These are phyloP conservation scores for Pampus argenteus DNA, from an alignment of 2,797 vertebrate species.

Conservation along the genomic window DNA sequence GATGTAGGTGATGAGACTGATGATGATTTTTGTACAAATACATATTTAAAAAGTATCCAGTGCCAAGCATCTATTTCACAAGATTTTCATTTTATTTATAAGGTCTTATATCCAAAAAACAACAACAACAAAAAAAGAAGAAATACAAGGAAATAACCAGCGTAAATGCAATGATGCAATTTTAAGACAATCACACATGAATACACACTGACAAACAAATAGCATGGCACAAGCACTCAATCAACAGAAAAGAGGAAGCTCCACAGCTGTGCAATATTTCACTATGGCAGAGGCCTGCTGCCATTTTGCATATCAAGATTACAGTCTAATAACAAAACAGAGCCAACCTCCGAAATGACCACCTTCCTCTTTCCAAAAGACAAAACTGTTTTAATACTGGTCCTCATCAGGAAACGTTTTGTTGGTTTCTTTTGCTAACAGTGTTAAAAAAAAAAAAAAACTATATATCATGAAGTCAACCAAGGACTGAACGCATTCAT, in stretches of 20 bases:
- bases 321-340: slow-evolving; percentile 37
- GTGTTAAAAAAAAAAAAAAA: not conserved
- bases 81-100: too few relatives aligned
- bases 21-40: not conserved
- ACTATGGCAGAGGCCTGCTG: slow-evolving; percentile 39
- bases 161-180: not conserved
- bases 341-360: slow-evolving; percentile 48
- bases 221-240: slow-evolving; percentile 27
- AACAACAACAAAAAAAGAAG: not conserved
- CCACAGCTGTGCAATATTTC: slow-evolving; percentile 79
- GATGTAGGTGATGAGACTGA: not conserved
- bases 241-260: slow-evolving; percentile 84
- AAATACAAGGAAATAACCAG: not conserved
- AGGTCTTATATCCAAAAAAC: not conserved
- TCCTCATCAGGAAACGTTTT: slow-evolving; percentile 2
- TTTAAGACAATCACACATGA: slow-evolving; percentile 42
- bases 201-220: slow-evolving; percentile 39
- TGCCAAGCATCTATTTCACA: not conserved
- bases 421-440: not conserved
- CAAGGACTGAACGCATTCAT: not conserved
- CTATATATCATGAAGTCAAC: too few relatives aligned
- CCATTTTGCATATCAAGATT: slow-evolving; percentile 86
- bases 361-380: slow-evolving; percentile 72
- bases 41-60: too few relatives aligned
- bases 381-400: slow-evolving; percentile 7